Conservation (phyloP, 2,797 vertebrate genomes). For the Gallinago solitaria region DNA sequence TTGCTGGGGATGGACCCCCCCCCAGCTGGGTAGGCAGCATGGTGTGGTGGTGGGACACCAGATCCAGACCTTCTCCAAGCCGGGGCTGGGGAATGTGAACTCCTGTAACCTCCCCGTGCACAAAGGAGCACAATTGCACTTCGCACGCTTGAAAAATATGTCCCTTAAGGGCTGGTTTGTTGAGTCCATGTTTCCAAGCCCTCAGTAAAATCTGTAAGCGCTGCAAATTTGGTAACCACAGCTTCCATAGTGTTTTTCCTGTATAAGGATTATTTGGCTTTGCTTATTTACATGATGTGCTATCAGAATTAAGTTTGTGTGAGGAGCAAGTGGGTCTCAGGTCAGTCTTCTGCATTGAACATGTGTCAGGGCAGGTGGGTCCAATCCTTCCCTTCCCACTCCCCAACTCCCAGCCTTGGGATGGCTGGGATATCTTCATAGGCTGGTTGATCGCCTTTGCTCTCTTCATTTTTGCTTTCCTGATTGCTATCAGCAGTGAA, state of each 20-base stretch:
- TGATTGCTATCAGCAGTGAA: background rate
- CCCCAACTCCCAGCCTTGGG: fast-evolving
- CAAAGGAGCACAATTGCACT: background rate
- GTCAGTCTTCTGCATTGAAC: background rate
- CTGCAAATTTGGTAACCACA: background rate
- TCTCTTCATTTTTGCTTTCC: background rate
- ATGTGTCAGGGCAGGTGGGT: fast-evolving
- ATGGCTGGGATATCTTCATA: background rate
- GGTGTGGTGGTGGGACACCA: background rate
- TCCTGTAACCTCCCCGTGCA: background rate
- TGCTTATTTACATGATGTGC: background rate
- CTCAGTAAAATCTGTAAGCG: background rate
- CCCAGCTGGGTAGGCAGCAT: background rate
- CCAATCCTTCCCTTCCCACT: background rate
- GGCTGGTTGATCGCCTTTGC: background rate
- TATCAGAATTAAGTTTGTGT: background rate
- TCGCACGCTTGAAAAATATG: background rate
- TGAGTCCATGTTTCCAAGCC: background rate
- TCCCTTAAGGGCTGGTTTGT: slow-evolving; percentile 28
- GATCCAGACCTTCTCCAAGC: background rate
- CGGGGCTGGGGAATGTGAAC: background rate
- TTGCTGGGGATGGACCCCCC: background rate
- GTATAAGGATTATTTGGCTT: background rate
- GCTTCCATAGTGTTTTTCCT: slow-evolving; percentile 1
- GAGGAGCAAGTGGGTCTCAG: background rate